Conservation (phyloP, 35 echinoderm and acorn worm genomes). For the Ptychodera flava region DNA sequence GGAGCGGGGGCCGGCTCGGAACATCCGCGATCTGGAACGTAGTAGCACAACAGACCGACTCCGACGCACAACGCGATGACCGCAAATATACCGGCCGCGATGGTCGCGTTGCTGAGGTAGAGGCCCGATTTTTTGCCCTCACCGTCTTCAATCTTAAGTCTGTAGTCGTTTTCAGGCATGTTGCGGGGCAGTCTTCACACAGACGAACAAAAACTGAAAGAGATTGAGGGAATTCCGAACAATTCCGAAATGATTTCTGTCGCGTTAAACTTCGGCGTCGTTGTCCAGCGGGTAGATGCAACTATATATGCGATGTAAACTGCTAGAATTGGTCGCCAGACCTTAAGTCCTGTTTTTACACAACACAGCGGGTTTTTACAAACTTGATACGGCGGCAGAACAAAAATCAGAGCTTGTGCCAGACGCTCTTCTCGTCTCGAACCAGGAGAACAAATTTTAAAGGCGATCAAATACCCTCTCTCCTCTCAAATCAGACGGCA, state of each 20-base stretch:
- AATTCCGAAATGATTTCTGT: not conserved
- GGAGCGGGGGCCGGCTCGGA: not conserved
- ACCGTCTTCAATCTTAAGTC: not conserved
- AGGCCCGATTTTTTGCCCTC: not conserved
- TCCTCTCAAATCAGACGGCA: no score
- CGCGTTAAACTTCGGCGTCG: not conserved
- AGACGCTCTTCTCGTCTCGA: no score
- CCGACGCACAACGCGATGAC: not conserved
- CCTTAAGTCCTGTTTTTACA: not conserved
- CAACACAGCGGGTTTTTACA: no score
- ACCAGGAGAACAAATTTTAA: no score
- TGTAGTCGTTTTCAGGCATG: not conserved
- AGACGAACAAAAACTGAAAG: not conserved
- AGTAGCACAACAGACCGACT: not conserved
- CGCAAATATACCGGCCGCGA: not conserved
- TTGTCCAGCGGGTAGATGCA: not conserved
- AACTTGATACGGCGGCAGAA: no score
- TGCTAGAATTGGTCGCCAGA: not conserved
- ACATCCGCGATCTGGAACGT: not conserved
- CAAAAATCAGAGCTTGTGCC: no score
- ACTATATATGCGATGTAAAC: not conserved
- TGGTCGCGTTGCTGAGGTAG: not conserved
- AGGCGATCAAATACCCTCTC: no score
- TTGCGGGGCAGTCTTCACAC: not conserved
- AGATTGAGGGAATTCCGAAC: not conserved